These are phyloP conservation scores for Lasioglossum baleicum DNA, from an alignment of 1,140 invertebrate genomes.

Conservation along the genomic window DNA sequence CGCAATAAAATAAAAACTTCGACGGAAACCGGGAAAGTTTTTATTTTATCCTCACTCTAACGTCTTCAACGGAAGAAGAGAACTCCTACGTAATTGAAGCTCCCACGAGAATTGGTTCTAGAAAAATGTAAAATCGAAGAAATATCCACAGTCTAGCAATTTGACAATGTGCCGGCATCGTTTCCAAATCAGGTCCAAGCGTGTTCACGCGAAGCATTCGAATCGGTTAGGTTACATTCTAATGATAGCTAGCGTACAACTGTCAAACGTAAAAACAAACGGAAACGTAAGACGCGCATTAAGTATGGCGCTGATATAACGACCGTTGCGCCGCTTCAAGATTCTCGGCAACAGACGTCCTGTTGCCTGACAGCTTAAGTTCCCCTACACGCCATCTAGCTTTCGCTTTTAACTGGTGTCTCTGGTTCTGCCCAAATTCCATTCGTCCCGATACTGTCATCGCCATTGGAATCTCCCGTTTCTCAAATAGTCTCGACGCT, in stretches of 20 bases:
- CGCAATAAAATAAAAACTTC: not conserved
- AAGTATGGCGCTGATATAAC: slow-evolving; percentile 45
- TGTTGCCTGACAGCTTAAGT: slow-evolving; percentile 5
- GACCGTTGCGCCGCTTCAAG: not conserved
- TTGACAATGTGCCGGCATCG: not conserved
- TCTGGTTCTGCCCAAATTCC: too few relatives aligned
- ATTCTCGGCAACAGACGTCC: slow-evolving; percentile 6
- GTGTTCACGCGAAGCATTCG: not conserved
- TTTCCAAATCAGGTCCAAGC: not conserved
- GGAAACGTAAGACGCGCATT: slow-evolving; percentile 48
- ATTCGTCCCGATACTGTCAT: not conserved
- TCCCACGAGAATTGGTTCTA: not conserved
- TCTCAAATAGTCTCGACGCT: not conserved
- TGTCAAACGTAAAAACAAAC: slow-evolving; percentile 50
- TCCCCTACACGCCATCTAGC: slow-evolving; percentile 23
- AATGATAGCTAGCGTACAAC: slow-evolving; percentile 57
- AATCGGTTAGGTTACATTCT: slow-evolving; percentile 20
- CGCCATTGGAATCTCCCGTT: not conserved
- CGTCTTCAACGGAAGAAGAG: not conserved
- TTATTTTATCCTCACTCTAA: not conserved
- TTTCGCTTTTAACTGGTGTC: slow-evolving; percentile 21
- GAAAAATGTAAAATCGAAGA: slow-evolving; percentile 2
- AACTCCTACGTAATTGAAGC: not conserved
- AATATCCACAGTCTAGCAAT: not conserved
- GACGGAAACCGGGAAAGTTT: not conserved